phyloP scores from a whole-genome alignment of 1,140 invertebrate genomes.

The Drosophila repletoides region DNA sequence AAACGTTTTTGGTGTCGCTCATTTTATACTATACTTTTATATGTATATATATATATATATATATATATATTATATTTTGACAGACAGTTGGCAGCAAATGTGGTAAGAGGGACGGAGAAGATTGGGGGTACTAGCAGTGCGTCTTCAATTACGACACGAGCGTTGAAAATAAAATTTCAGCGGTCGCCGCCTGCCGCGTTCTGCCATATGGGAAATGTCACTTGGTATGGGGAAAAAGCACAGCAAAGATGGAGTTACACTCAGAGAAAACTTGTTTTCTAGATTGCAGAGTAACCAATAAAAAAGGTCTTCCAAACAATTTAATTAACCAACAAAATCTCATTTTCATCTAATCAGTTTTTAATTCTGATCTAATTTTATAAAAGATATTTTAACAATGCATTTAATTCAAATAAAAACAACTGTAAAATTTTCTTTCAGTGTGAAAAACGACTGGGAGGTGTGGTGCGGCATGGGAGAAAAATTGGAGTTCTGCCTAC shows the following conservation, averaged over 20 bases:
- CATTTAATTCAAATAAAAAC: too few relatives aligned
- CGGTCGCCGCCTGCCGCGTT: slow-evolving; percentile 32
- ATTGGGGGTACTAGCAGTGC: slow-evolving; percentile 24
- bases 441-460: too few relatives aligned
- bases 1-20: slow-evolving; percentile 59
- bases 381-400: too few relatives aligned
- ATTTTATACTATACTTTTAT: slow-evolving; percentile 5
- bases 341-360: too few relatives aligned
- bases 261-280: too few relatives aligned
- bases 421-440: too few relatives aligned
- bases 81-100: slow-evolving; percentile 44
- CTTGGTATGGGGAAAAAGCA: slow-evolving; percentile 17
- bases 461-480: slow-evolving; percentile 2
- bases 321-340: too few relatives aligned
- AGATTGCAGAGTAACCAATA: too few relatives aligned
- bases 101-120: not conserved
- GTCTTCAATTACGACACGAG: slow-evolving; percentile 77
- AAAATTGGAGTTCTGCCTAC: slow-evolving; percentile 51
- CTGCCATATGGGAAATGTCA: slow-evolving; percentile 75
- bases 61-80: slow-evolving; percentile 67
- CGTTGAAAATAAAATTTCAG: slow-evolving; percentile 78
- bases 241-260: not conserved
- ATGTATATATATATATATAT: slow-evolving; percentile 30
- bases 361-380: too few relatives aligned
- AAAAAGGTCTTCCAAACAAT: too few relatives aligned